These are phyloP conservation scores for Brachystomella parvula DNA, from an alignment of 1,140 invertebrate species.

Conservation along the genomic window DNA sequence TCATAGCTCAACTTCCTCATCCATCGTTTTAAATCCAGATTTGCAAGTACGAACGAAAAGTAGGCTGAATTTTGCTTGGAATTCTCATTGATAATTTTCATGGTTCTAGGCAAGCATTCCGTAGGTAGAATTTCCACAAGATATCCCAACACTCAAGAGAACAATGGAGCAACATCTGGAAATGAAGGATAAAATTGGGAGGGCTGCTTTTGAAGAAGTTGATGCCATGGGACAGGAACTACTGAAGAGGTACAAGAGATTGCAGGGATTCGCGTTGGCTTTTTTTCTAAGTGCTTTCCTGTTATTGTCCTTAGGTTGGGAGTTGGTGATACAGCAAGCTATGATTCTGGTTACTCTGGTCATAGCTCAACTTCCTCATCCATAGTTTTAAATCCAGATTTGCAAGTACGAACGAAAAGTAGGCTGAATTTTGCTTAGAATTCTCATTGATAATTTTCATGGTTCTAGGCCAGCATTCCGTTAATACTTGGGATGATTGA, in stretches of 20 bases:
- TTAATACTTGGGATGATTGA: constrained; percentile 69
- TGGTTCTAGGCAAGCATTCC: constrained; percentile 50
- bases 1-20: constrained; percentile 51
- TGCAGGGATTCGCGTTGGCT: not conserved
- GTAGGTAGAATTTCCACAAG: constrained; percentile 84
- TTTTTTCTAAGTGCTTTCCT: not conserved
- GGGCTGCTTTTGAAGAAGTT: constrained; percentile 86
- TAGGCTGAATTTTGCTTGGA: constrained; percentile 12
- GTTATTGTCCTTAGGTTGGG: constrained; percentile 40
- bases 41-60: constrained; percentile 34
- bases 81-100: not conserved
- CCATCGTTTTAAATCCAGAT: constrained; percentile 62
- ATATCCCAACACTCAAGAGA: constrained; percentile 79
- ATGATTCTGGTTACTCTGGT: constrained; percentile 51
- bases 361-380: constrained; percentile 52
- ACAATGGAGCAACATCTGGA: constrained; percentile 87
- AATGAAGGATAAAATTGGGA: constrained; percentile 86
- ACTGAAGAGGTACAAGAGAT: constrained; percentile 51
- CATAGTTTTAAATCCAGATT: constrained; percentile 61
- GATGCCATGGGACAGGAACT: constrained; percentile 62
- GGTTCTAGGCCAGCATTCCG: constrained; percentile 50
- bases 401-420: constrained; percentile 33
- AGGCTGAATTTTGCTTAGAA: constrained; percentile 12
- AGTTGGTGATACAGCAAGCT: constrained; percentile 43
- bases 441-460: constrained; percentile 5